Percentiles rank a stretch among this genome's conserved stretches.
These are phyloP conservation scores for Caenorhabditis zanzibari DNA, from an alignment of 2,888 invertebrate species.

Conservation along the genomic window DNA sequence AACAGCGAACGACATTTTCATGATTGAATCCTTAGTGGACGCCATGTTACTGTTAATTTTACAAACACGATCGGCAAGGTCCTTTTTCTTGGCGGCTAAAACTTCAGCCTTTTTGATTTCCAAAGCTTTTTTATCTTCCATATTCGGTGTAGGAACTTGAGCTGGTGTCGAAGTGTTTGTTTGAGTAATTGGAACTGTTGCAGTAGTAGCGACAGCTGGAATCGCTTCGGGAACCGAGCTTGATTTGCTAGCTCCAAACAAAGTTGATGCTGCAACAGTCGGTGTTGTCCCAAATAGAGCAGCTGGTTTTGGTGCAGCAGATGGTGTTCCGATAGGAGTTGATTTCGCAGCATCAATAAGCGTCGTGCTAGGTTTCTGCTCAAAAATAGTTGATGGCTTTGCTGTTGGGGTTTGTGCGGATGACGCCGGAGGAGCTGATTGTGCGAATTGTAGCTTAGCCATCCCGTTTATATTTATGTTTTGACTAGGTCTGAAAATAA, in stretches of 20 bases:
- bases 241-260: neutral
- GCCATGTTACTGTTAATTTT: neutral
- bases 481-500: constrained; percentile 44
- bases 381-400: constrained; percentile 29
- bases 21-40: constrained; percentile 18
- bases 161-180: neutral
- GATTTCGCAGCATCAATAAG: neutral
- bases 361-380: neutral
- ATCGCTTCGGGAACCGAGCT: neutral
- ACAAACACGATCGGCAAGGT: constrained; percentile 3
- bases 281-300: constrained; percentile 21
- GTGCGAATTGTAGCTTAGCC: neutral
- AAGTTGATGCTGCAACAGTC: neutral
- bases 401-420: neutral
- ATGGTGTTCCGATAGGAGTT: neutral
- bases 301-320: constrained; percentile 4
- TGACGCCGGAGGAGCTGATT: neutral
- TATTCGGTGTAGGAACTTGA: neutral
- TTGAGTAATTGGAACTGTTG: neutral
- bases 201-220: neutral
- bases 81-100: constrained; percentile 26
- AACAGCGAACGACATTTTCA: constrained; percentile 48
- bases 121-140: neutral
- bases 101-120: constrained; percentile 31
- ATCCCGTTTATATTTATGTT: constrained; percentile 22